Evolutionary conservation across 1,140 invertebrate genomes (phyloP).

Genomic region (Helicoverpa armigera): DNA sequence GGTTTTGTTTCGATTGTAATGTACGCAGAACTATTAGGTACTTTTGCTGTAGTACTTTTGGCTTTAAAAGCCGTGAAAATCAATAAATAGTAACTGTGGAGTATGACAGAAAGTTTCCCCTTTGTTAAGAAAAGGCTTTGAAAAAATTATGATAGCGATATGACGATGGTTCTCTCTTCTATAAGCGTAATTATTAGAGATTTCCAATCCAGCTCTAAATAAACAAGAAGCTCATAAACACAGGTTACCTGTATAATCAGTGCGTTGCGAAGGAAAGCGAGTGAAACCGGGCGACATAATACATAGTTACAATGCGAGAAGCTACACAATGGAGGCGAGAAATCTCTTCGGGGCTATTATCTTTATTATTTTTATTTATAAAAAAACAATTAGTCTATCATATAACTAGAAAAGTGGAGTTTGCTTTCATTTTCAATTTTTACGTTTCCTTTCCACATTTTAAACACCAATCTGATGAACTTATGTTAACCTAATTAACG

Average conservation of each 20-base stretch:
- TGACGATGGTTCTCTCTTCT: too few species aligned
- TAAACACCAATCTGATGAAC: too few species aligned
- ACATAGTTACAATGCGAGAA: not conserved
- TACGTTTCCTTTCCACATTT: too few species aligned
- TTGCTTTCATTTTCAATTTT: too few species aligned
- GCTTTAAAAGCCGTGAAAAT: too few species aligned
- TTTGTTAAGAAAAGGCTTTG: too few species aligned
- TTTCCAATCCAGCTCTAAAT: not conserved
- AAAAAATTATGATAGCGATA: too few species aligned
- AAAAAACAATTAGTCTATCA: too few species aligned
- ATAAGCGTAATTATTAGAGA: not conserved
- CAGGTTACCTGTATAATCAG: not conserved
- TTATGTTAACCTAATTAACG: too few species aligned
- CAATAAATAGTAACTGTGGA: too few species aligned
- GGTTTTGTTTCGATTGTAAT: not conserved
- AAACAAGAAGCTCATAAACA: not conserved
- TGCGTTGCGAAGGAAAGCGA: conserved; percentile 9
- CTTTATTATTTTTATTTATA: not conserved
- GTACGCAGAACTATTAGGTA: not conserved
- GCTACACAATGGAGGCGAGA: not conserved
- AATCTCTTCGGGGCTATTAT: not conserved
- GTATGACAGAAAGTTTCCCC: too few species aligned
- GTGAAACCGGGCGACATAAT: conserved; percentile 34
- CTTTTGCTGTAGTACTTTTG: not conserved
- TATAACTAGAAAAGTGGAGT: too few species aligned